Evolutionary conservation across 2,113 vertebrate species (phyloP), one percentile per base, ranked within the genome.

Genomic region (Callipepla squamata): DNA sequence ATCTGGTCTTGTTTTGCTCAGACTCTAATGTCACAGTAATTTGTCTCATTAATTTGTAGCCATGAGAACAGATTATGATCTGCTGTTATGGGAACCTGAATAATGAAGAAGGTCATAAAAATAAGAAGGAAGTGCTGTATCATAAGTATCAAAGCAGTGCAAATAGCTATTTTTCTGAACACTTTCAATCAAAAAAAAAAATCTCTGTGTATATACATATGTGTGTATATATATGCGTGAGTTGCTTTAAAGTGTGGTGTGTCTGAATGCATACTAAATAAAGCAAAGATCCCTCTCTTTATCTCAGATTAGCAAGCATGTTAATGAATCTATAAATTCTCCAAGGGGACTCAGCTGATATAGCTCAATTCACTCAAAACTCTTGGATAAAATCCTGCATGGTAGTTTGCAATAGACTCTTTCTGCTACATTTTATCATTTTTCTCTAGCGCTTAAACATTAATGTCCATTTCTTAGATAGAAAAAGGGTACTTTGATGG

Each of bases 31-130:
- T 83, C 87, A 68, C 68, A 72, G 87, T 66, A 58, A 79, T 92
- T 95, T 75, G 65, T 89, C 85, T 94, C 30, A 2, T 80, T 65
- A 86, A 75, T 94, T 70, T 80, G 76, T 90, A 77, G n/a, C 82
- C 73, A 88, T 58, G 91, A 96, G 89, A 95, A 90, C 82, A 83
- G 80, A 90, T 88, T 51, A 91, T 19, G 22, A 51, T 90, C 85
- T 75, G 50, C 68, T 92, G 68, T 63, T 88, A 40, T 0, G 4
- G 65, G 73, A 74, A 94, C 87, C 77, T 34, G 16, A 26, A 77
- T 65, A 80, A 68, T 44, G 44, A 6, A 65, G 82, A 86, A 78
- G 68, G 68, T 87, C 47, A 70, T 74, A 68, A 72, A 68, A 91
- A 25, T 10, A 55, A 75, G 28, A 63, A 85, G 38, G 59, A 85